Evolutionary conservation across 2,797 vertebrate genomes (phyloP).

Genomic region (Catostomus latipinnis): DNA sequence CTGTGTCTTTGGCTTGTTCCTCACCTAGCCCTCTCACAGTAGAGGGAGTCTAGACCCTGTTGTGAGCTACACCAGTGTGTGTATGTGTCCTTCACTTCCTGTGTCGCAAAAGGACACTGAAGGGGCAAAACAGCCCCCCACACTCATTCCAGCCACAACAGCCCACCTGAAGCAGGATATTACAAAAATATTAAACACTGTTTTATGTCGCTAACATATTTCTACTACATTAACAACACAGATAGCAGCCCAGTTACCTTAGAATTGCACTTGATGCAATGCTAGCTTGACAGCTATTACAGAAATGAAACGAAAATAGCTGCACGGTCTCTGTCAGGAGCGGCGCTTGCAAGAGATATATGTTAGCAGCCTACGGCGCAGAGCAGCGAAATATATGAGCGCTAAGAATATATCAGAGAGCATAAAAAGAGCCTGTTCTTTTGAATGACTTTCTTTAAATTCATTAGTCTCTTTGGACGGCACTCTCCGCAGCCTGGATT

Average conservation of each 20-base stretch:
- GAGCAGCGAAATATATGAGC: conserved; percentile 24
- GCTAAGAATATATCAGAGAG: conserved; percentile 38
- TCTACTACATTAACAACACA: conserved; percentile 8
- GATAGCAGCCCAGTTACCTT: conserved; percentile 12
- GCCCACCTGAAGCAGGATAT: no score
- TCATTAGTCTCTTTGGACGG: conserved; percentile 56
- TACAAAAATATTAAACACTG: no score
- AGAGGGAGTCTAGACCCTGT: conserved; percentile 28
- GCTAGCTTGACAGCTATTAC: conserved; percentile 41
- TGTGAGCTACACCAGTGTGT: not conserved
- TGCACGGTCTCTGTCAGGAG: conserved; percentile 7
- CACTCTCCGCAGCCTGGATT: conserved; percentile 49
- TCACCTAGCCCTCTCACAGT: conserved; percentile 44
- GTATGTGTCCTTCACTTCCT: conserved; percentile 25
- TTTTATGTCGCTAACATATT: not conserved
- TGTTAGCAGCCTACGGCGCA: conserved; percentile 1
- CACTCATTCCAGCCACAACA: no score
- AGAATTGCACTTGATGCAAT: conserved; percentile 6
- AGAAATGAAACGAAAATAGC: conserved; percentile 41
- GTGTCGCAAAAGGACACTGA: conserved; percentile 25
- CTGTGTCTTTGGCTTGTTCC: conserved; percentile 4
- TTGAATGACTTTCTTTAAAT: conserved; percentile 58
- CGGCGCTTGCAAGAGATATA: not conserved
- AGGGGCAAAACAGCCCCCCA: conserved; percentile 11
- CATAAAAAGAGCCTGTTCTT: not conserved